phyloP scores from a whole-genome alignment of 2,797 vertebrate genomes.

The Orientallactaga sibirica region DNA sequence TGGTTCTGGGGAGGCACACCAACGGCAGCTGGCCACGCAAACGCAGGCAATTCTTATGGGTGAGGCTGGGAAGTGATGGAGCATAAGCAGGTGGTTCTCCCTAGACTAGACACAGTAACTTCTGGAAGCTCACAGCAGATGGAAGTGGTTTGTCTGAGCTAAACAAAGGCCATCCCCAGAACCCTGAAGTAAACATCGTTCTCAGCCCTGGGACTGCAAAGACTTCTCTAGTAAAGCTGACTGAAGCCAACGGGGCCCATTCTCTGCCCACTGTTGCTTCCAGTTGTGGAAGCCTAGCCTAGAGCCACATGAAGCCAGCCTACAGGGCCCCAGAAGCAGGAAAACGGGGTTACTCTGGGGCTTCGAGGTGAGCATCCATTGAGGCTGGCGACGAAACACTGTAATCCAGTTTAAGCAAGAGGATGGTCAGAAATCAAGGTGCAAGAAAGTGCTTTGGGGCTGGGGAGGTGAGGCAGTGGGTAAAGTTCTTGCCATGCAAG shows the following conservation, averaged over 20 bases:
- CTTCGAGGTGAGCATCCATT: neutral
- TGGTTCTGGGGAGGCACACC: constrained; percentile 34
- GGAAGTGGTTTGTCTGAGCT: neutral
- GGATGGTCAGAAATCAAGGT: neutral
- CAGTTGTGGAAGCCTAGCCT: neutral
- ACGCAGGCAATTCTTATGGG: fast-evolving
- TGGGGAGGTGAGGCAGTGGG: too few relatives aligned
- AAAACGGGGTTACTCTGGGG: neutral
- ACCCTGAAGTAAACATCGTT: neutral
- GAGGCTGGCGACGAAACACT: neutral
- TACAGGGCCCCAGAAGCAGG: neutral
- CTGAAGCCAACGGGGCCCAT: neutral
- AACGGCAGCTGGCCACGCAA: neutral
- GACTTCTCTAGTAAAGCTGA: neutral
- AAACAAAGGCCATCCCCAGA: neutral
- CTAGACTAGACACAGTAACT: neutral
- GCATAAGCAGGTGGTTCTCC: neutral
- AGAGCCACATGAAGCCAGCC: too few relatives aligned
- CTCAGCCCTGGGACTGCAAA: neutral
- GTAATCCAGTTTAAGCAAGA: neutral
- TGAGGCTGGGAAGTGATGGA: neutral
- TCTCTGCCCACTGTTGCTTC: too few relatives aligned
- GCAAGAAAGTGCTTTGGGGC: neutral
- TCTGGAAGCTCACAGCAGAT: neutral
- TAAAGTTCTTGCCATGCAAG: too few relatives aligned